Evolutionary conservation across 2,113 vertebrate genomes (phyloP).

Genomic region (Tragelaphus scriptus): DNA sequence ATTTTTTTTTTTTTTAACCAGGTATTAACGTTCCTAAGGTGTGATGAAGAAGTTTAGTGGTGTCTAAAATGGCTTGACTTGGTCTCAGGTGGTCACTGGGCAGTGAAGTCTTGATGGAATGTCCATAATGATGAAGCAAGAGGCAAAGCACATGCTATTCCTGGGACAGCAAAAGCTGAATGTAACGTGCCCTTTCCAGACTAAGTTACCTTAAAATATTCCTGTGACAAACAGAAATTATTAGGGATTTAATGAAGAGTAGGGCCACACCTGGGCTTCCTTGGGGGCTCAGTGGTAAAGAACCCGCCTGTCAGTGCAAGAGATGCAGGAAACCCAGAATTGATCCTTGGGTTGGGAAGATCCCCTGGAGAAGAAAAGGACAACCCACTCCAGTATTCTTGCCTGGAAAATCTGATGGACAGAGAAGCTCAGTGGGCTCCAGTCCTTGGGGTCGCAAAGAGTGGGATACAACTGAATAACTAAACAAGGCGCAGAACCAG

Average conservation of each 20-base stretch:
- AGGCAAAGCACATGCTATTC: neutral
- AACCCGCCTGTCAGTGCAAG: neutral
- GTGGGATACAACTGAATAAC: neutral
- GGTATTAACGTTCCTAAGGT: neutral
- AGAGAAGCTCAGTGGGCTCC: neutral
- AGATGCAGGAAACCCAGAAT: rapidly evolving
- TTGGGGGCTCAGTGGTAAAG: neutral
- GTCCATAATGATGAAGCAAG: neutral
- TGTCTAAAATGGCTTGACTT: conserved; percentile 4
- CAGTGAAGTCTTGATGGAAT: conserved; percentile 13
- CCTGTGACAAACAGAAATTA: neutral
- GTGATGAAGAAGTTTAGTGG: neutral
- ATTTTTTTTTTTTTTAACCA: neutral
- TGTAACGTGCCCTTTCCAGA: neutral
- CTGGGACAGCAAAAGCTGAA: neutral
- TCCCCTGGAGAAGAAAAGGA: neutral
- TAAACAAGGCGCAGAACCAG: rapidly evolving
- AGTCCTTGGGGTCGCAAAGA: rapidly evolving
- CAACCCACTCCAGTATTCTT: neutral
- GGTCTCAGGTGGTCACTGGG: neutral
- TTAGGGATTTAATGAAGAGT: neutral
- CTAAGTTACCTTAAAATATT: neutral
- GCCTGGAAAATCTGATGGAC: neutral
- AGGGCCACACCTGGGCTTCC: neutral
- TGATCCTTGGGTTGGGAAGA: neutral